Conservation (phyloP, 2,113 vertebrate genomes). For the Pterophyllum scalare region DNA sequence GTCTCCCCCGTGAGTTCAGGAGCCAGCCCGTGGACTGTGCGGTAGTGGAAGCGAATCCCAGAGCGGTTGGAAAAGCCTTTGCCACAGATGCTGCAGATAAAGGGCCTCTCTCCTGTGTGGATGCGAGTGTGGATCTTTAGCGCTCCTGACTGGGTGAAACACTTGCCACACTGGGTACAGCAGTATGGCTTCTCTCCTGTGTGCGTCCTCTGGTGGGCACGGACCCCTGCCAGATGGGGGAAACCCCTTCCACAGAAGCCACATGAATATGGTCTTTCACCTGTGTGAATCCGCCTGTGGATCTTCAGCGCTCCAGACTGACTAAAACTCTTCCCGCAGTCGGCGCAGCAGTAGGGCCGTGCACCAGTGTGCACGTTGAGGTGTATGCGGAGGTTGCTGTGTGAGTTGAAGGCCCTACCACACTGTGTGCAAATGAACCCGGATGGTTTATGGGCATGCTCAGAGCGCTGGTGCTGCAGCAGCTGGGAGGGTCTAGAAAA, state of each 20-base stretch:
- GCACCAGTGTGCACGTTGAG: slow-evolving; percentile 85
- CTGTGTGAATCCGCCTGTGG: slow-evolving; percentile 84
- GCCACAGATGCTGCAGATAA: slow-evolving; percentile 80
- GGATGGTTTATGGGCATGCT: slow-evolving; percentile 71
- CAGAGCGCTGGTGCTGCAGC: slow-evolving; percentile 82
- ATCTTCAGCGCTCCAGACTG: slow-evolving; percentile 85
- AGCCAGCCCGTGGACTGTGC: slow-evolving; percentile 77
- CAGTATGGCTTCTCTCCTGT: slow-evolving; percentile 85
- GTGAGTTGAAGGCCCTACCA: slow-evolving; percentile 82
- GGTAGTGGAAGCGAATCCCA: slow-evolving; percentile 83
- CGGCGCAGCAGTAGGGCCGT: slow-evolving; percentile 83
- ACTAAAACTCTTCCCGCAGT: slow-evolving; percentile 85
- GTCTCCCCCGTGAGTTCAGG: slow-evolving; percentile 49
- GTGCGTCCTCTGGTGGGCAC: slow-evolving; percentile 83
- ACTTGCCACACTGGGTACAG: slow-evolving; percentile 85
- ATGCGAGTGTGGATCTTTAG: slow-evolving; percentile 82
- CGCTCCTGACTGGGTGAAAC: slow-evolving; percentile 85
- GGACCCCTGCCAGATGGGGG: slow-evolving; percentile 82
- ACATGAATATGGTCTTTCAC: slow-evolving; percentile 76
- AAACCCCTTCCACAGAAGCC: slow-evolving; percentile 79
- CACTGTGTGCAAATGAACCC: slow-evolving; percentile 84
- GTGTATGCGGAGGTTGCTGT: slow-evolving; percentile 86
- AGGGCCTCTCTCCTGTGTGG: slow-evolving; percentile 82
- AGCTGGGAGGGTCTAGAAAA: slow-evolving; percentile 81
- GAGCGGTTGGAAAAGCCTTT: slow-evolving; percentile 84